These are phyloP conservation scores for Colistium nudipinnis DNA, from an alignment of 2,113 vertebrate species.

Conservation along the genomic window DNA sequence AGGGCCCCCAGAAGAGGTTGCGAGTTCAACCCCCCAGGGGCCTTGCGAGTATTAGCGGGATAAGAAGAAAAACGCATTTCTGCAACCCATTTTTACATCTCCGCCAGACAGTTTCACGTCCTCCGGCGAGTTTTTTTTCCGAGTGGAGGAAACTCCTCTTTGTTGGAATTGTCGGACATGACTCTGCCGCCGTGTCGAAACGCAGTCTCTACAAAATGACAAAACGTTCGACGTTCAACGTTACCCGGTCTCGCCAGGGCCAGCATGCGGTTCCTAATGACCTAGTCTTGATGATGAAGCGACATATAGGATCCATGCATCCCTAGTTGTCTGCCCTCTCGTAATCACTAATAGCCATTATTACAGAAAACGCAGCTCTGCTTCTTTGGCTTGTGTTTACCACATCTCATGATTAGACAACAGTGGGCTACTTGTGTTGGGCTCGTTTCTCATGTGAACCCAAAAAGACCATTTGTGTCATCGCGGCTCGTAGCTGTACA, in stretches of 20 bases:
- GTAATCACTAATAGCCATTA: background rate
- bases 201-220: too few species aligned
- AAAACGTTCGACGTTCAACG: too few species aligned
- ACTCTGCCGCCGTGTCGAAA: too few species aligned
- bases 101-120: background rate
- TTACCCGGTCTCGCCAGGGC: too few species aligned
- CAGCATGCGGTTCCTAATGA: too few species aligned
- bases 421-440: too few species aligned
- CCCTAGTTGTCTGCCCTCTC: background rate
- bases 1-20: background rate
- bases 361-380: background rate
- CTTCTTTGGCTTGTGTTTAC: background rate
- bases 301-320: background rate
- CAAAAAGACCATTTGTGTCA: too few species aligned
- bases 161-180: background rate
- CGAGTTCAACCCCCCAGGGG: background rate
- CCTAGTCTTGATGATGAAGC: too few species aligned
- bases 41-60: background rate
- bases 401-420: too few species aligned
- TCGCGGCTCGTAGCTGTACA: too few species aligned
- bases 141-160: background rate
- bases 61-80: background rate
- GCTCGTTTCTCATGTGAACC: too few species aligned
- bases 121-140: too few species aligned
- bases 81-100: background rate